phyloP scores from a whole-genome alignment of 2,113 vertebrate species.

The Propithecus coquereli region DNA sequence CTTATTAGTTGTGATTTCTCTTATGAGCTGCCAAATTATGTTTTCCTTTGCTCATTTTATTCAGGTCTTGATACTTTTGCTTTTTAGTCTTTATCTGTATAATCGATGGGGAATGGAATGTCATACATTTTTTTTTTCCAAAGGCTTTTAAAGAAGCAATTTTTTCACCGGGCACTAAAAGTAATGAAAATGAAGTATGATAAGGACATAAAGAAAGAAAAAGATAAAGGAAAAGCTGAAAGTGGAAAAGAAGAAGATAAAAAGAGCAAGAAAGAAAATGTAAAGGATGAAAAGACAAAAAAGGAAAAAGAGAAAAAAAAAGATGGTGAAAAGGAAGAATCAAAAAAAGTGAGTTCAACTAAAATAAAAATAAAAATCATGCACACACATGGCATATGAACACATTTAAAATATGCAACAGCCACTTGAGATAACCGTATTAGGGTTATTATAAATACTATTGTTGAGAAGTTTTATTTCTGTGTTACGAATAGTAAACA shows the following conservation, averaged over 20 bases:
- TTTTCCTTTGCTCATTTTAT: constrained; percentile 34
- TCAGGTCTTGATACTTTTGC: constrained; percentile 15
- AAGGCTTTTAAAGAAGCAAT: constrained; percentile 98
- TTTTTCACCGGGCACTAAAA: constrained; percentile 97
- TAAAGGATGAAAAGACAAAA: constrained; percentile 86
- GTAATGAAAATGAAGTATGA: constrained; percentile 99
- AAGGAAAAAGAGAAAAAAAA: constrained; percentile 91
- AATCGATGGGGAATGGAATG: neutral
- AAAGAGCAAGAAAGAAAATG: constrained; percentile 87
- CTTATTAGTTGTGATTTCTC: constrained; percentile 24
- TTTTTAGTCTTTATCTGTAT: constrained; percentile 26
- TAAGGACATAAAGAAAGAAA: constrained; percentile 93
- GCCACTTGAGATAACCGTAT: neutral
- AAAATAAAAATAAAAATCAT: constrained; percentile 31
- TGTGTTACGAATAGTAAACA: neutral
- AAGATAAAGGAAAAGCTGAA: constrained; percentile 86
- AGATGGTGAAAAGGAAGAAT: constrained; percentile 90
- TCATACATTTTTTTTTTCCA: constrained; percentile 4
- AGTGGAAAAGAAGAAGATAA: constrained; percentile 93
- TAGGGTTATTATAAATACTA: neutral
- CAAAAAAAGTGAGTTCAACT: constrained; percentile 87
- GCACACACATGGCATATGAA: neutral
- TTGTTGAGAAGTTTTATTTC: constrained; percentile 24
- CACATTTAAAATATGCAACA: neutral
- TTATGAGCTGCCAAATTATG: neutral